phyloP scores from a whole-genome alignment of 2,888 invertebrate genomes.

The Thecophora atra region DNA sequence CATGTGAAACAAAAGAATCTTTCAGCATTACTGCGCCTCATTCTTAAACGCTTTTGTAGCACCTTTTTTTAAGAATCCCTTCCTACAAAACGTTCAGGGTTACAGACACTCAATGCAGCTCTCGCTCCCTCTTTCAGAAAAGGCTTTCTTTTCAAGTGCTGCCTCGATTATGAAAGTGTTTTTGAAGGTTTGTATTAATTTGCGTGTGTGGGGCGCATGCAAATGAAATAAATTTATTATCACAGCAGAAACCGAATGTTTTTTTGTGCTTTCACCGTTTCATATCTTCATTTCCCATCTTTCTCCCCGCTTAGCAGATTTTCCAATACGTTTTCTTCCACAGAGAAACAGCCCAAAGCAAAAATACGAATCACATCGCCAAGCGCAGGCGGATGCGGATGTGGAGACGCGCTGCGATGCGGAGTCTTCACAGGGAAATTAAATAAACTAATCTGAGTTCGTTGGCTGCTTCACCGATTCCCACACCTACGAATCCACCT shows the following conservation, averaged over 20 bases:
- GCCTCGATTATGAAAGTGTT: neutral
- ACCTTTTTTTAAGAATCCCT: too few species aligned
- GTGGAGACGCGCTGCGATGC: constrained; percentile 5
- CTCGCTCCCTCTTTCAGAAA: too few species aligned
- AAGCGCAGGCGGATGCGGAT: constrained; percentile 21
- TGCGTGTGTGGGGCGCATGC: constrained; percentile 15
- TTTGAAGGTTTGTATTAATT: neutral
- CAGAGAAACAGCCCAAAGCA: constrained; percentile 5
- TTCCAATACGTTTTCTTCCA: neutral
- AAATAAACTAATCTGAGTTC: constrained; percentile 27
- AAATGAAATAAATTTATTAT: constrained; percentile 26
- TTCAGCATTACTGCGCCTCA: too few species aligned
- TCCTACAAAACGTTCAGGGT: too few species aligned
- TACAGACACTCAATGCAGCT: too few species aligned
- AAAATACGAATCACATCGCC: constrained; percentile 19
- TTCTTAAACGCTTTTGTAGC: too few species aligned
- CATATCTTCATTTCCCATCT: neutral
- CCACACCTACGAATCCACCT: neutral
- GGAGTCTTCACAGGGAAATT: constrained; percentile 33
- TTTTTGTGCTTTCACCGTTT: too few species aligned
- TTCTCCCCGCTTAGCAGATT: neutral
- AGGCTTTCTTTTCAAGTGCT: too few species aligned
- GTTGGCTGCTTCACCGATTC: neutral
- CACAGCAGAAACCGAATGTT: neutral
- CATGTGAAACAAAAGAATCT: too few species aligned